A percentile compares a stretch with the other conserved stretches of the same genome.
Evolutionary conservation across 2,888 invertebrate species (phyloP).

Genomic region (Bhutanitis thaidina): DNA sequence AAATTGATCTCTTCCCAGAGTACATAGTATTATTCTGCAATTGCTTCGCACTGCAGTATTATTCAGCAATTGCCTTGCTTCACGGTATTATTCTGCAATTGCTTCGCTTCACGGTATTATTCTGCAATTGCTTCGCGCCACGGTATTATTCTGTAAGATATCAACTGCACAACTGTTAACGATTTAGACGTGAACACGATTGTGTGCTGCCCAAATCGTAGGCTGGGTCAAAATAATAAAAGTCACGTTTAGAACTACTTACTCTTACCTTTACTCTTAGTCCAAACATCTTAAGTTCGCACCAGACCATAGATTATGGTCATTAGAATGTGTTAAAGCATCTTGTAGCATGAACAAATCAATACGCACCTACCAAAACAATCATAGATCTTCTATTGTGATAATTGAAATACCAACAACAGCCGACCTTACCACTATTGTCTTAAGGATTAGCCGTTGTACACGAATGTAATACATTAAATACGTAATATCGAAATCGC

Average conservation of each 20-base stretch:
- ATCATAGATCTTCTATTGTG: neutral
- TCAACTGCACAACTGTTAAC: too few relatives aligned
- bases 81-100: too few relatives aligned
- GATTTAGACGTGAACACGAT: too few relatives aligned
- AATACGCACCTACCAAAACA: slow-evolving; percentile 11
- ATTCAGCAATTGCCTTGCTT: too few relatives aligned
- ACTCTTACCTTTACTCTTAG: neutral
- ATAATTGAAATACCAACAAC: slow-evolving; percentile 12
- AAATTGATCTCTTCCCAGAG: too few relatives aligned
- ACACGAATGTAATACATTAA: slow-evolving; percentile 9
- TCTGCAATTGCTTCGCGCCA: too few relatives aligned
- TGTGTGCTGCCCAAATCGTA: too few relatives aligned
- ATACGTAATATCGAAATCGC: slow-evolving; percentile 1
- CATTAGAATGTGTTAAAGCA: slow-evolving; percentile 12
- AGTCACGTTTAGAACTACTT: neutral
- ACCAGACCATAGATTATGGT: neutral
- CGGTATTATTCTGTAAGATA: too few relatives aligned
- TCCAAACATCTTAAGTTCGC: slow-evolving; percentile 4
- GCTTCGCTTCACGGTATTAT: too few relatives aligned
- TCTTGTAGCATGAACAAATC: slow-evolving; percentile 15
- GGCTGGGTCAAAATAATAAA: too few relatives aligned
- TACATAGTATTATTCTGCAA: too few relatives aligned
- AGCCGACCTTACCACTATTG: slow-evolving; percentile 9
- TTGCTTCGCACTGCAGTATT: too few relatives aligned
- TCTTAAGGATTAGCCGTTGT: slow-evolving; percentile 13